Evolutionary conservation across 1,140 invertebrate genomes (phyloP).

Genomic region (Proctacanthus coquilletti): DNA sequence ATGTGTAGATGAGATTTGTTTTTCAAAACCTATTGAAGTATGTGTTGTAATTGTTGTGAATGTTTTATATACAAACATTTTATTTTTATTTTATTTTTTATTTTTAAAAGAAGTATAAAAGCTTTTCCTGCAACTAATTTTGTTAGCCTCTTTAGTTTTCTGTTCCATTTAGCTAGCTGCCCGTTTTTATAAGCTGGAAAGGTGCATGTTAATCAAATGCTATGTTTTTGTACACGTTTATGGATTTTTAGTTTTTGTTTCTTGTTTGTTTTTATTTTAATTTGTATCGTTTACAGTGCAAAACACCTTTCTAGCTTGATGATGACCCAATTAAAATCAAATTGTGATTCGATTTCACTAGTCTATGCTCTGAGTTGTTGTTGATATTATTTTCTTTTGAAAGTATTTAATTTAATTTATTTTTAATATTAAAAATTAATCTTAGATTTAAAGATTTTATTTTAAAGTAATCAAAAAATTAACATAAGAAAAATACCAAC

Average conservation of each 20-base stretch:
- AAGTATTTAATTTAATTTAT: no score
- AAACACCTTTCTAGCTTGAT: neutral
- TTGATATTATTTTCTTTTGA: no score
- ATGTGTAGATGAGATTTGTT: neutral
- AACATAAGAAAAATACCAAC: no score
- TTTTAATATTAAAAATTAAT: no score
- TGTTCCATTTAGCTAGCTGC: neutral
- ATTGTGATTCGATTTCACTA: conserved; percentile 10
- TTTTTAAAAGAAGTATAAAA: neutral
- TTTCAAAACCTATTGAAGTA: neutral
- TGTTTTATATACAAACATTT: neutral
- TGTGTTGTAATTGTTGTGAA: neutral
- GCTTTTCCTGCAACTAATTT: conserved; percentile 1
- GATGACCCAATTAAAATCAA: neutral
- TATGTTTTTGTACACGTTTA: no score
- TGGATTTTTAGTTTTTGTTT: no score
- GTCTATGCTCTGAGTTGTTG: conserved; percentile 19
- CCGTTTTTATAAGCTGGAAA: neutral
- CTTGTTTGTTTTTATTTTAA: conserved; percentile 1
- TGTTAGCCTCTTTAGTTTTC: conserved; percentile 4
- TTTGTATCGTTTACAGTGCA: conserved; percentile 2
- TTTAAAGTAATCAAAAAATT: no score
- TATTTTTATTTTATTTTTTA: no score
- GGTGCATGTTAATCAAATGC: neutral
- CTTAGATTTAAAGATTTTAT: no score